Conservation (phyloP, 35 echinoderm and acorn worm species). For the Strongylocentrotus purpuratus region DNA sequence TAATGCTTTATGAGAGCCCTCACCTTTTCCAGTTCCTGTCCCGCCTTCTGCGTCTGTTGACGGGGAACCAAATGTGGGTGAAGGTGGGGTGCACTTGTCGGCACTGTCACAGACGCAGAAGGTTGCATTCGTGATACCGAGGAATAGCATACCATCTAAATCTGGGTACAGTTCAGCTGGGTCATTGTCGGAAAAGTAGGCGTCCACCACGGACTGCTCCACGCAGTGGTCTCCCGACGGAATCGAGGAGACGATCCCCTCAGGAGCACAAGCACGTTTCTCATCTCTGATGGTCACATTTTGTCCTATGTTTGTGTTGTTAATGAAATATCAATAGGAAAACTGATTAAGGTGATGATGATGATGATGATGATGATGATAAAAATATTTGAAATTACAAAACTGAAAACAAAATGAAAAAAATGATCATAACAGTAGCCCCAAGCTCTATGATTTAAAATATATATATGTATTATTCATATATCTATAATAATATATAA, state of each 20-base stretch:
- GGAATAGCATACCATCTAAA: not conserved
- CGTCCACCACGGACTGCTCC: not conserved
- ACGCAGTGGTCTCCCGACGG: not conserved
- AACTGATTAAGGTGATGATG: too few relatives aligned
- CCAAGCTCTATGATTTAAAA: too few relatives aligned
- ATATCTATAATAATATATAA: too few relatives aligned
- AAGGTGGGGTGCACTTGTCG: not conserved
- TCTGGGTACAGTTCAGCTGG: not conserved
- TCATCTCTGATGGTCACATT: not conserved
- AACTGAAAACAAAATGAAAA: too few relatives aligned
- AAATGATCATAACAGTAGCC: too few relatives aligned
- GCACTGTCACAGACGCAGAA: not conserved
- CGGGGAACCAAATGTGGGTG: not conserved
- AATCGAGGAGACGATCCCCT: not conserved
- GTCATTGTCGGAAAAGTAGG: not conserved
- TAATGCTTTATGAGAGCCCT: too few relatives aligned
- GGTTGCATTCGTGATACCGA: not conserved
- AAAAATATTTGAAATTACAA: too few relatives aligned
- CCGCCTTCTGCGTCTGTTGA: too few relatives aligned
- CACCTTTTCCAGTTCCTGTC: too few relatives aligned
- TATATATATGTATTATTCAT: too few relatives aligned
- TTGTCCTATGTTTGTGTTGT: not conserved
- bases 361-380: too few relatives aligned
- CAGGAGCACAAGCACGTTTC: not conserved
- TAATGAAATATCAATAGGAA: too few relatives aligned